A percentile compares a stretch with the other conserved stretches of the same genome.
Conservation (phyloP, 1,140 invertebrate species). For the Araneus ventricosus region DNA sequence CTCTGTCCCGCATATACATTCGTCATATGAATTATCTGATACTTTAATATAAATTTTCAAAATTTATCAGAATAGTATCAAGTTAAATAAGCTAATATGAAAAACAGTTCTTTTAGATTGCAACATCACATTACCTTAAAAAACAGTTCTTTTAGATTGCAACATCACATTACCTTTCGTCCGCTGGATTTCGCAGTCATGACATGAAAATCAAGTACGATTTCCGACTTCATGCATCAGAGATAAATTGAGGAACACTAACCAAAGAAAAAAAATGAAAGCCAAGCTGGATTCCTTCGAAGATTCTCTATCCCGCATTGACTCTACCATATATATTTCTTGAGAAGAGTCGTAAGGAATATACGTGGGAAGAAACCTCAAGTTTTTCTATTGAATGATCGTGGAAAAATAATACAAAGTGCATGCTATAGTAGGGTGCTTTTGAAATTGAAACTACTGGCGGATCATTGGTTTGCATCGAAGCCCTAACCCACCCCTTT, state of each 20-base stretch:
- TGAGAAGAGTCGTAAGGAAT: conserved; percentile 1
- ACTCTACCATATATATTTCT: conserved; percentile 33
- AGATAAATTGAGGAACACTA: neutral
- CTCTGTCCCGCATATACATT: neutral
- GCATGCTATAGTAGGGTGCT: conserved; percentile 26
- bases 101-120: too few species aligned
- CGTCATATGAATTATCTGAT: too few species aligned
- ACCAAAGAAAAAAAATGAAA: neutral
- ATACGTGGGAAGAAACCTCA: conserved; percentile 45
- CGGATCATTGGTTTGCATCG: conserved; percentile 58
- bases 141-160: too few species aligned
- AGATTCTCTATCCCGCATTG: neutral
- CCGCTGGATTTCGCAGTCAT: neutral
- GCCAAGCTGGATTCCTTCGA: neutral
- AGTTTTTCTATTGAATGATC: conserved; percentile 26
- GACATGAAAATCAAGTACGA: neutral
- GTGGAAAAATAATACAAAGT: conserved; percentile 22
- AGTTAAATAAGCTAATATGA: too few species aligned
- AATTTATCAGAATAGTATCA: too few species aligned
- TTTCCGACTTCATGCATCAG: neutral
- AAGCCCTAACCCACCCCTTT: neutral
- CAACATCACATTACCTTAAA: too few species aligned
- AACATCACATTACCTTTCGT: neutral
- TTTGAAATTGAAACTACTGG: conserved; percentile 63
- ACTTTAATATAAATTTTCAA: too few species aligned